These are phyloP conservation scores for Rhynchotus rufescens DNA, from an alignment of 2,797 vertebrate genomes.

Conservation along the genomic window DNA sequence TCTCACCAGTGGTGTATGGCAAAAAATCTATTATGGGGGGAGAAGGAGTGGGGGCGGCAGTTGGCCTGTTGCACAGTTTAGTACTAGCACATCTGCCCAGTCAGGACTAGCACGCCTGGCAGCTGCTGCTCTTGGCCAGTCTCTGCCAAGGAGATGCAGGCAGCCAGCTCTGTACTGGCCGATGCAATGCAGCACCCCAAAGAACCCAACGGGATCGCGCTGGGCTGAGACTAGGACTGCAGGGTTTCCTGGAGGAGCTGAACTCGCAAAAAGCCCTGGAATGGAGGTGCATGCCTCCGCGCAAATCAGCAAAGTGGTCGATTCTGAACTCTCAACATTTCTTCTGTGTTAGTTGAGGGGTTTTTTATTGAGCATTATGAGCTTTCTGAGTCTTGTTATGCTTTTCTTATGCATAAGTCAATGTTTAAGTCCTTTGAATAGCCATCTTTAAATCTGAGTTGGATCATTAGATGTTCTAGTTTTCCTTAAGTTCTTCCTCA, in stretches of 20 bases:
- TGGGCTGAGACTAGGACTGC: neutral
- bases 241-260: neutral
- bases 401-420: neutral
- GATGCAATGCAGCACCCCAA: neutral
- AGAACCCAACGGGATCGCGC: neutral
- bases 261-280: neutral
- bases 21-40: neutral
- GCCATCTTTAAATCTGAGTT: neutral
- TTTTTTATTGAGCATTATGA: neutral
- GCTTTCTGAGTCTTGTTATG: neutral
- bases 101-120: neutral
- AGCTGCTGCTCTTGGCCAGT: no score
- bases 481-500: constrained; percentile 72
- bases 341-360: neutral
- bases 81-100: neutral
- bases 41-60: neutral
- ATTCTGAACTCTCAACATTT: neutral
- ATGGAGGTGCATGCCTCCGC: neutral
- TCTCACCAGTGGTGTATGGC: neutral
- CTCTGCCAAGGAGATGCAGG: neutral
- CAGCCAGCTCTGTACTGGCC: neutral
- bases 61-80: neutral
- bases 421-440: neutral
- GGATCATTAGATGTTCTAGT: neutral
- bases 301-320: neutral